These are phyloP conservation scores for Xestobium rufovillosum DNA, from an alignment of 2,888 invertebrate genomes.

Conservation along the genomic window DNA sequence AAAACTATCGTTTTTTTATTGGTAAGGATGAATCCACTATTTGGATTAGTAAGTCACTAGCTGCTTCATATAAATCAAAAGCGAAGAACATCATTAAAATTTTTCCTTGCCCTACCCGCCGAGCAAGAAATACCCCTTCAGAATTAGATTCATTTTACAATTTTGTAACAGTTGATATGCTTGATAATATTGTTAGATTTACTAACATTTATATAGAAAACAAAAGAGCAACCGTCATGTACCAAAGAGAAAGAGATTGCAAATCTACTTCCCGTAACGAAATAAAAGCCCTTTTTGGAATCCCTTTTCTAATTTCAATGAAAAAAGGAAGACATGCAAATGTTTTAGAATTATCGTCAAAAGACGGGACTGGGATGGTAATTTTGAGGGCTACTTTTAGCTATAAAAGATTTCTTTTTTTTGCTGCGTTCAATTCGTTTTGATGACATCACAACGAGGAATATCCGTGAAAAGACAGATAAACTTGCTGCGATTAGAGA, in stretches of 20 bases:
- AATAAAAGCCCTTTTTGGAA: slow-evolving; percentile 17
- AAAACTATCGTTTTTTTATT: too few species aligned
- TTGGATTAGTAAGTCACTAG: not conserved
- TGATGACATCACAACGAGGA: slow-evolving; percentile 15
- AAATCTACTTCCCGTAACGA: slow-evolving; percentile 8
- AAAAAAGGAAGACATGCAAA: slow-evolving; percentile 12
- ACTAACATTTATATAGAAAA: slow-evolving; percentile 16
- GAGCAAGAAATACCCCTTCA: slow-evolving; percentile 9
- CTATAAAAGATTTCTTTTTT: slow-evolving; percentile 15
- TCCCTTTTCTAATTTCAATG: slow-evolving; percentile 11
- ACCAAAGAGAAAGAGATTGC: slow-evolving; percentile 13
- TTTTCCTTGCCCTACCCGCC: not conserved
- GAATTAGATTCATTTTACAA: slow-evolving; percentile 12
- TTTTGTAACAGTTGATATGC: slow-evolving; percentile 14
- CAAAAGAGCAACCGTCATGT: slow-evolving; percentile 2
- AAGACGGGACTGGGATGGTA: slow-evolving; percentile 15
- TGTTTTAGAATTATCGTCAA: slow-evolving; percentile 11
- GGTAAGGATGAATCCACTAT: not conserved
- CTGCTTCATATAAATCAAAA: not conserved
- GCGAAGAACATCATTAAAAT: slow-evolving; percentile 1
- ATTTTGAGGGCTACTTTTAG: slow-evolving; percentile 14
- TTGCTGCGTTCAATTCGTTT: slow-evolving; percentile 15
- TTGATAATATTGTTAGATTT: slow-evolving; percentile 16
- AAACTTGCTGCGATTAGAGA: slow-evolving; percentile 13
- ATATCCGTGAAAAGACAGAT: slow-evolving; percentile 12